Evolutionary conservation across 2,797 vertebrate genomes (phyloP).

Genomic region (Phataginus tricuspis): DNA sequence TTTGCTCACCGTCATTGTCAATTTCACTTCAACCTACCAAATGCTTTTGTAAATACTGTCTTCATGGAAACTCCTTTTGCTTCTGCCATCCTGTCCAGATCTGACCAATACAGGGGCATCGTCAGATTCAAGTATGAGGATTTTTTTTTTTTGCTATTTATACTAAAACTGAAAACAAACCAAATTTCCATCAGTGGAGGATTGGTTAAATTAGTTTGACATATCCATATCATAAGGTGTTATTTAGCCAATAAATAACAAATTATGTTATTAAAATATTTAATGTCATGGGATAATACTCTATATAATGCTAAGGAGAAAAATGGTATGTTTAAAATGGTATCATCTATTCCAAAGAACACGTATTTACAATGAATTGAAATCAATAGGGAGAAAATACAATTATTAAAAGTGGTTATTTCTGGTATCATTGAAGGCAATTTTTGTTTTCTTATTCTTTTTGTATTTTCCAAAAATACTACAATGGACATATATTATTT

Average conservation of each 20-base stretch:
- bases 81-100: background rate
- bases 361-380: background rate
- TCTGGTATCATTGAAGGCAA: background rate
- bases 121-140: background rate
- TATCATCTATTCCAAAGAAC: background rate
- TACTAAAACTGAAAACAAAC: background rate
- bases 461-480: background rate
- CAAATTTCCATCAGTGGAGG: background rate
- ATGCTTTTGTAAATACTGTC: background rate
- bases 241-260: conserved; percentile 28
- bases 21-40: background rate
- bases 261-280: conserved; percentile 43
- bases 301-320: background rate
- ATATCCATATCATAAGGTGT: background rate
- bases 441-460: conserved; percentile 33
- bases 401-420: background rate
- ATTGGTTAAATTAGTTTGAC: conserved; percentile 26
- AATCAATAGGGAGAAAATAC: background rate
- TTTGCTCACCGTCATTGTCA: background rate
- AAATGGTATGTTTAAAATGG: background rate
- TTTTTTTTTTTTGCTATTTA: background rate
- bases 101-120: background rate
- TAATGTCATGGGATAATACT: background rate
- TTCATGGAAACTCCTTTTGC: background rate
- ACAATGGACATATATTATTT: background rate